phyloP scores from a whole-genome alignment of 2,113 vertebrate species.

The Camelus dromedarius region DNA sequence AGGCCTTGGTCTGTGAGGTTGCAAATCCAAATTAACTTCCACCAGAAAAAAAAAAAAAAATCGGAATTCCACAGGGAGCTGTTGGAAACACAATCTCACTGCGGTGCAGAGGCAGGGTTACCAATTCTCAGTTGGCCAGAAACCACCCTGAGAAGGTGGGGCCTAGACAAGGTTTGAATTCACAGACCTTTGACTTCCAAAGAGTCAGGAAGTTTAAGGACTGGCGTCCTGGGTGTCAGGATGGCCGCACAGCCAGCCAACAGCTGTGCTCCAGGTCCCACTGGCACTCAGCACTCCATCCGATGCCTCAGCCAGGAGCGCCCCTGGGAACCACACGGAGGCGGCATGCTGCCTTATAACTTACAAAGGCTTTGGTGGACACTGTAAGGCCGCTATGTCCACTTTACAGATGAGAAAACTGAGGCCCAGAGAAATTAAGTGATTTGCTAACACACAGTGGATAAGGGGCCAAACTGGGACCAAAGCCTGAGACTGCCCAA shows the following conservation, averaged over 20 bases:
- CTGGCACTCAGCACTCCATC: too few species aligned
- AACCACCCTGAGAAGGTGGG: background rate
- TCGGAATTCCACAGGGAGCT: background rate
- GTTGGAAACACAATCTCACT: background rate
- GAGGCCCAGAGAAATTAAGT: background rate
- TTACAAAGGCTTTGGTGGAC: background rate
- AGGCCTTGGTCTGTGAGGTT: background rate
- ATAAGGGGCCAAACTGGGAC: background rate
- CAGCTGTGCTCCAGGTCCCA: background rate
- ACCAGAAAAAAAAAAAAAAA: background rate
- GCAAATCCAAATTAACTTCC: background rate
- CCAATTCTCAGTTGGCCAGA: background rate
- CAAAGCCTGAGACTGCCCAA: background rate
- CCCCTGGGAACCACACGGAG: rapidly evolving
- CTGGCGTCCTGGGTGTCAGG: background rate
- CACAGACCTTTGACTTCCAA: background rate
- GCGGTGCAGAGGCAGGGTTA: background rate
- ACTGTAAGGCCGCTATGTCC: background rate
- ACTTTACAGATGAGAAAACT: background rate
- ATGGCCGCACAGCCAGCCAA: background rate
- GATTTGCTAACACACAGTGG: background rate
- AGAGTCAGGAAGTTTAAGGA: background rate
- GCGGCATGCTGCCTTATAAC: background rate
- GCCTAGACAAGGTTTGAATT: background rate
- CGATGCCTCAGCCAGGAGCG: background rate